phyloP scores from a whole-genome alignment of 1,140 invertebrate species.

The Saccostrea cuccullata region DNA sequence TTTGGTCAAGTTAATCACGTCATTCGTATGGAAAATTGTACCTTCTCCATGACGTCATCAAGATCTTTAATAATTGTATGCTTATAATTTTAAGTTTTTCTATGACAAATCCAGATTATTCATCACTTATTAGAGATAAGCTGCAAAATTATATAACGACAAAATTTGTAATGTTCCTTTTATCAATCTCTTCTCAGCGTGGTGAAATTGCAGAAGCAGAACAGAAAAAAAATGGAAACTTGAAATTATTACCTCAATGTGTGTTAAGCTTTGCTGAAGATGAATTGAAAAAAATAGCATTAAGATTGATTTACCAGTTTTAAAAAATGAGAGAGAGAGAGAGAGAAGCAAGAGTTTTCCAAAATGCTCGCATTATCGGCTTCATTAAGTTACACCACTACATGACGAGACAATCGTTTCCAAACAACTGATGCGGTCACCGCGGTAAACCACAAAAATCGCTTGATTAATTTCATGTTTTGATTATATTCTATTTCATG shows the following conservation, averaged over 20 bases:
- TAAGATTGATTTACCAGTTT: too few species aligned
- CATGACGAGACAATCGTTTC: neutral
- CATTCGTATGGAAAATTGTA: neutral
- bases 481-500: neutral
- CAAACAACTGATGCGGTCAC: neutral
- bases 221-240: too few species aligned
- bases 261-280: too few species aligned
- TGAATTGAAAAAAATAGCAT: too few species aligned
- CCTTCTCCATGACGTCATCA: neutral
- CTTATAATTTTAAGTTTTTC: neutral
- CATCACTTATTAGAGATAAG: neutral
- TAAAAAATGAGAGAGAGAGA: conserved; percentile 1
- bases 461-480: conserved; percentile 9
- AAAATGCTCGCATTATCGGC: neutral
- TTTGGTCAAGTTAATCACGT: neutral
- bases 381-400: neutral
- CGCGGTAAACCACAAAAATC: neutral
- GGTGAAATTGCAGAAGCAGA: too few species aligned
- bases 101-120: conserved; percentile 18
- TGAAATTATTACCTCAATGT: too few species aligned
- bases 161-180: neutral
- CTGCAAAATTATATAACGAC: neutral
- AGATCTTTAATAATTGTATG: neutral
- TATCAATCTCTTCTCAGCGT: neutral
- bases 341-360: neutral